Evolutionary conservation across 2,888 invertebrate genomes (phyloP).

Genomic region (Palloptera scutellata): DNA sequence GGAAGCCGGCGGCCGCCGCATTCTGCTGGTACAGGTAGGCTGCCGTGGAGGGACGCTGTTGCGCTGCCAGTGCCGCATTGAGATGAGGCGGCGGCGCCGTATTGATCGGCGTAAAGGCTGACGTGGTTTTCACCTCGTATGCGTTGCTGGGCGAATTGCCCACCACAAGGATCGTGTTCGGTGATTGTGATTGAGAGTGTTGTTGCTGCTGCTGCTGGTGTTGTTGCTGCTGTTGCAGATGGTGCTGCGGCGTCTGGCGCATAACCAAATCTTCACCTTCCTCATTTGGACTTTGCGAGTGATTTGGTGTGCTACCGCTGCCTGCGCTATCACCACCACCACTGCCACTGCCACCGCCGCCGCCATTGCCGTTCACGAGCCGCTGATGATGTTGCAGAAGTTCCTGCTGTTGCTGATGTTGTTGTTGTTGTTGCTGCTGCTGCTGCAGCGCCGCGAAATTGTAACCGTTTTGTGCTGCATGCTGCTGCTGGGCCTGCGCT

Average conservation of each 20-base stretch:
- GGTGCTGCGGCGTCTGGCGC: constrained; percentile 60
- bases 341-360: constrained; percentile 46
- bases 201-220: constrained; percentile 55
- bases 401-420: constrained; percentile 67
- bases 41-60: constrained; percentile 65
- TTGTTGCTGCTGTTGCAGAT: constrained; percentile 56
- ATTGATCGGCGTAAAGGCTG: constrained; percentile 94
- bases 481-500: constrained; percentile 66
- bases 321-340: constrained; percentile 50
- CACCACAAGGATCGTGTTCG: constrained; percentile 49
- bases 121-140: constrained; percentile 68
- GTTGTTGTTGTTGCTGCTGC: constrained; percentile 68
- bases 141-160: constrained; percentile 55
- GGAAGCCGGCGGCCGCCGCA: constrained; percentile 75
- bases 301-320: constrained; percentile 55
- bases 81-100: constrained; percentile 80
- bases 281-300: constrained; percentile 62
- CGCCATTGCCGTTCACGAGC: constrained; percentile 70
- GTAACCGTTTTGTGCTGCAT: constrained; percentile 66
- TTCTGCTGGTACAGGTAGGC: constrained; percentile 80
- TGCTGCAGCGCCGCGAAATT: constrained; percentile 70
- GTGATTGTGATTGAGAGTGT: constrained; percentile 47
- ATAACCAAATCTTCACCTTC: constrained; percentile 63
- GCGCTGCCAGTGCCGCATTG: constrained; percentile 65
- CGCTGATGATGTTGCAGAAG: constrained; percentile 63